Evolutionary conservation across 64 coral and sea anemone genomes (phyloP).

Genomic region (Porites australiensis): DNA sequence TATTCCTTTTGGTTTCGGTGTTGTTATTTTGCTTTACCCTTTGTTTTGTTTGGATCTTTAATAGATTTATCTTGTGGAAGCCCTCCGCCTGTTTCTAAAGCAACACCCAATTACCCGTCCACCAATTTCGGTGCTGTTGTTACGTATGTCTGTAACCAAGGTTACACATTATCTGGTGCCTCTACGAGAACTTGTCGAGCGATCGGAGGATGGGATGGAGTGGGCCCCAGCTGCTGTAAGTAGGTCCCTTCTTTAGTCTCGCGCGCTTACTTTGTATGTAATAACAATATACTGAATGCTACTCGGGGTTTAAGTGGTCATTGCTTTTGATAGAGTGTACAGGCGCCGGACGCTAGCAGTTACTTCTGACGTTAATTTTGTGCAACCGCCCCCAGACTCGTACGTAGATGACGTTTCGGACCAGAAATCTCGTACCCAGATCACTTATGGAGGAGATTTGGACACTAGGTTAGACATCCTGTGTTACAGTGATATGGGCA

Average conservation of each 20-base stretch:
- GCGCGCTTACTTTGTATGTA: no score
- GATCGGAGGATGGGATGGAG: slow-evolving; percentile 35
- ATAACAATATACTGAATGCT: no score
- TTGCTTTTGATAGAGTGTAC: no score
- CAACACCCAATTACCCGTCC: not conserved
- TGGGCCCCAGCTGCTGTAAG: slow-evolving; percentile 59
- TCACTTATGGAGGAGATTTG: no score
- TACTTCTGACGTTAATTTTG: no score
- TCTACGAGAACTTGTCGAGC: slow-evolving; percentile 23
- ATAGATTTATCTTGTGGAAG: slow-evolving; percentile 60
- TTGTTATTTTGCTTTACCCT: not conserved
- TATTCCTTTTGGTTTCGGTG: not conserved
- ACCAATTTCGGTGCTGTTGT: slow-evolving; percentile 28
- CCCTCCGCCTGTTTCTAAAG: slow-evolving; percentile 2
- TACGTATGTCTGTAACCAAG: slow-evolving; percentile 40
- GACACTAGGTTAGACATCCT: no score
- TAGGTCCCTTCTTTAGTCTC: not conserved
- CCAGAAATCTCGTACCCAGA: no score
- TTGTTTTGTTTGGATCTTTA: not conserved
- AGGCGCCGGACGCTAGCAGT: no score
- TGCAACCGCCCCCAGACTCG: no score
- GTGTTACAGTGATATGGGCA: no score
- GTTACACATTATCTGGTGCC: slow-evolving; percentile 49
- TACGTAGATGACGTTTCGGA: no score
- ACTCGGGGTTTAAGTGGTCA: no score